These are phyloP conservation scores for Acanthosepion lycidas DNA, from an alignment of 2,888 invertebrate genomes.

Conservation along the genomic window DNA sequence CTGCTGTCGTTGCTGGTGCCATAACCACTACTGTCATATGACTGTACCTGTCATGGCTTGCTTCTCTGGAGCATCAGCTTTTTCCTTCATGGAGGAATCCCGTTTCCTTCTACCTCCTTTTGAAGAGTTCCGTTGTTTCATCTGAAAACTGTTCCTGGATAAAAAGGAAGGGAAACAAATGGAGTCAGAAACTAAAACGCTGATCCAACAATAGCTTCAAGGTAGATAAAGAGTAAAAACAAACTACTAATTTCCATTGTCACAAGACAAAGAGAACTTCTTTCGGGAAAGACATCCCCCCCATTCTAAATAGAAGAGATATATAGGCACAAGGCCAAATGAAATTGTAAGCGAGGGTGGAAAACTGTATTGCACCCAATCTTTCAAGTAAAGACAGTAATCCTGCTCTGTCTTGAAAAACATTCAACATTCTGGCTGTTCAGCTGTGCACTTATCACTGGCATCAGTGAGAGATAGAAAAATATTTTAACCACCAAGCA, in stretches of 20 bases:
- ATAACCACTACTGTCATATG: not conserved
- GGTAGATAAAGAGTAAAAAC: not conserved
- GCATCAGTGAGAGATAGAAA: not conserved
- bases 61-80: not conserved
- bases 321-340: not conserved
- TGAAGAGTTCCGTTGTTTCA: not conserved
- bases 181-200: not conserved
- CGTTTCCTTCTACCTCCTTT: constrained; percentile 12
- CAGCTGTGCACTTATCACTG: not conserved
- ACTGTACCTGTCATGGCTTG: constrained; percentile 1
- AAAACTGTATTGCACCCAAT: not conserved
- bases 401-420: not conserved
- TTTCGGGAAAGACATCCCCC: too few relatives aligned
- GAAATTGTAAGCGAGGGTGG: not conserved
- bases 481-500: not conserved
- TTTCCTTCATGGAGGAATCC: not conserved
- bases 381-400: not conserved
- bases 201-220: not conserved
- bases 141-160: constrained; percentile 13
- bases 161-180: constrained; percentile 5
- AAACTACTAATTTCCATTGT: not conserved
- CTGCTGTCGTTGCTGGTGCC: not conserved
- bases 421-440: not conserved
- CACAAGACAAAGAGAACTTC: too few relatives aligned
- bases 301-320: not conserved